Evolutionary conservation across 2,113 vertebrate species (phyloP), one percentile per base, ranked within the genome.

Genomic region (Smithornis capensis): DNA sequence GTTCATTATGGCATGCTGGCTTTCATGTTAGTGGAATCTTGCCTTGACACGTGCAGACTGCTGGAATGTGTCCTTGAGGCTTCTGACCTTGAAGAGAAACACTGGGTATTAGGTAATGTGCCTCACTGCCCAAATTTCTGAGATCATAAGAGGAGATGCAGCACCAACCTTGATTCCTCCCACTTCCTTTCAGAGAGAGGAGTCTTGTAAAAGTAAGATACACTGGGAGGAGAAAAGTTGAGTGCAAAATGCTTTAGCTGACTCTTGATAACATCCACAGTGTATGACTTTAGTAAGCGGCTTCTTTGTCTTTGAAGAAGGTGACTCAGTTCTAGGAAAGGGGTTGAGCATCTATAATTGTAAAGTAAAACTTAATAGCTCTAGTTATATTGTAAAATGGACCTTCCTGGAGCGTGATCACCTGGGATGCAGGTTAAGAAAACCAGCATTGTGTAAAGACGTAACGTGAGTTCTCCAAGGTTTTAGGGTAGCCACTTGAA

Each of bases 71-170:
- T 83, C 68, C 73, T 93, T 86, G 73, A 78, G 40, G 44, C 65
- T 77, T 93, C 59, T 88, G 92, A 92, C 71, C 79, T 88, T 88
- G 78, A 69, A 55, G 60, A 86, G 63, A 53, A 93, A 4, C 22
- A 40, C 31, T 81, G 76, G 23, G 12, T 71, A 23, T 90, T 95
- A 78, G 65, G 37, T 93, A 88, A 81, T 81, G 52, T 71, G 79
- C 60, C 94, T 83, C 1, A 2, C 73, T 94, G 79, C 85, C 52
- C 85, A 93, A 45, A 92, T 78, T 90, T 86, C 92, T 93, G 90
- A 95, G 90, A 86, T 96, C 93, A 81, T 81, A 56, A 71, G 88
- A 82, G 88, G 59, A 95, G 68, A 49, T 90, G 18, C 60, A 83
- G 35, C 38, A 69, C n/a, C 79, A 86, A 40, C 40, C 65, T 86